These are phyloP conservation scores for Caenorhabditis doughertyi DNA, from an alignment of 2,888 invertebrate genomes.

Conservation along the genomic window DNA sequence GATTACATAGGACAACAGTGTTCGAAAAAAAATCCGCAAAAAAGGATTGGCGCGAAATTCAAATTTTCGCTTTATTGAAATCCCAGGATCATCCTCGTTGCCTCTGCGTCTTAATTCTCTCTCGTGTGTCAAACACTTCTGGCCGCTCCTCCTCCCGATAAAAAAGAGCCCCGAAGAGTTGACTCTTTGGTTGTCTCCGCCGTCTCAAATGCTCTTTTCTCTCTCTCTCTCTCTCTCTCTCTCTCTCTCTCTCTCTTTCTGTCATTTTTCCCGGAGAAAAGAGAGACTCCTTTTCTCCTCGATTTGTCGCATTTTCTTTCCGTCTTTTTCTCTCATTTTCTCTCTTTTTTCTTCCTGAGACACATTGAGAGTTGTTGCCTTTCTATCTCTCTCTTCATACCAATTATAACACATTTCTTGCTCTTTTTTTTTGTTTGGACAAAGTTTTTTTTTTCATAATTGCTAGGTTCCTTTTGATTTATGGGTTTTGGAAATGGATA, in stretches of 20 bases:
- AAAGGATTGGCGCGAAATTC: too few species aligned
- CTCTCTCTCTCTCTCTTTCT: slow-evolving; percentile 5
- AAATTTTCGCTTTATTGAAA: too few species aligned
- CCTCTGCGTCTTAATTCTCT: not conserved
- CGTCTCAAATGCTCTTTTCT: slow-evolving; percentile 10
- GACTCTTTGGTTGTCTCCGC: slow-evolving; percentile 10
- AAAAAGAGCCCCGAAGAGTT: slow-evolving; percentile 3
- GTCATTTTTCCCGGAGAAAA: not conserved
- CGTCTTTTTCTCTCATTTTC: not conserved
- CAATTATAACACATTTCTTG: too few species aligned
- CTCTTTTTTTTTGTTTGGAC: too few species aligned
- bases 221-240: not conserved
- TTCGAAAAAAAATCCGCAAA: too few species aligned
- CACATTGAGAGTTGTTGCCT: not conserved
- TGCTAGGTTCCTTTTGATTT: too few species aligned
- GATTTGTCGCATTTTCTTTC: slow-evolving; percentile 37
- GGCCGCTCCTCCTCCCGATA: not conserved
- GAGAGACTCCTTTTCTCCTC: too few species aligned
- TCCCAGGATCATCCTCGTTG: too few species aligned
- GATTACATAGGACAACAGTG: too few species aligned
- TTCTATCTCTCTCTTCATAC: slow-evolving; percentile 1
- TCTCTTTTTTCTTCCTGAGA: not conserved
- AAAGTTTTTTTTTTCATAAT: too few species aligned
- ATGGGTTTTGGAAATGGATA: too few species aligned
- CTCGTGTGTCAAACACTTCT: too few species aligned